Base-by-base conservation (phyloP, 2,888 invertebrate species). In the Monopis laevigella region DNA sequence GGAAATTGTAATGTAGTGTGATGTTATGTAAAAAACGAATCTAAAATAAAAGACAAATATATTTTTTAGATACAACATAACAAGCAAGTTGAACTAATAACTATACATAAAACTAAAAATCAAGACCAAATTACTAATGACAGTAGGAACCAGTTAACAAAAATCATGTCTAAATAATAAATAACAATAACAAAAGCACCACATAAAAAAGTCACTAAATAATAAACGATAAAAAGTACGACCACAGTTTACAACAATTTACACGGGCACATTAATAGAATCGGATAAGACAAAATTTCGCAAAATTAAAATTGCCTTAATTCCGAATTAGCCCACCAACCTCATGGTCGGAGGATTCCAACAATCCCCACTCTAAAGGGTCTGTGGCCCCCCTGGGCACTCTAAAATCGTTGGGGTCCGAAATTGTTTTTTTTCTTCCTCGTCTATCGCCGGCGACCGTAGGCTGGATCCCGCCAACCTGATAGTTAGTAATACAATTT, bases 391-490 rank as follows among this genome's bases (percentile, higher is more conserved):
- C 60, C 47, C 59, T 50, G 18, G 59, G 59, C 39, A 54, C 51
- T 47, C 59, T 51, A 51, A 52, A 60, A 43, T 60, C 61, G 40
- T 51, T 47, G 11, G 58, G 52, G 43, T 57, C 56, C 43, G 60
- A 60, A 45, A 62, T 59, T 43, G 59, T 60, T 49, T 60, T 62
- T 58, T 62, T 62, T 57, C 70, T 51, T 45, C 62, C 65, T 61
- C 80, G 56, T 58, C 65, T 58, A 68, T 75, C 54, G 60, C 63
- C 57, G 59, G 62, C 56, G 8, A 17, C 86, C 41, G 85, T 82
- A 51, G 85, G 84, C 46, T 80, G 80, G 46, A 81, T 73, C 50
- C 81, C 72, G 49, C 77, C 73, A 55, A 77, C 78, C 45, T 45
- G 27, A 48, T 46, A 34, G 46, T 42, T 16, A 43, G 39, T 44